A percentile compares a stretch with the other conserved stretches of the same genome.
Conservation (phyloP, 1,140 invertebrate species). For the Lutraria rhynchaena region DNA sequence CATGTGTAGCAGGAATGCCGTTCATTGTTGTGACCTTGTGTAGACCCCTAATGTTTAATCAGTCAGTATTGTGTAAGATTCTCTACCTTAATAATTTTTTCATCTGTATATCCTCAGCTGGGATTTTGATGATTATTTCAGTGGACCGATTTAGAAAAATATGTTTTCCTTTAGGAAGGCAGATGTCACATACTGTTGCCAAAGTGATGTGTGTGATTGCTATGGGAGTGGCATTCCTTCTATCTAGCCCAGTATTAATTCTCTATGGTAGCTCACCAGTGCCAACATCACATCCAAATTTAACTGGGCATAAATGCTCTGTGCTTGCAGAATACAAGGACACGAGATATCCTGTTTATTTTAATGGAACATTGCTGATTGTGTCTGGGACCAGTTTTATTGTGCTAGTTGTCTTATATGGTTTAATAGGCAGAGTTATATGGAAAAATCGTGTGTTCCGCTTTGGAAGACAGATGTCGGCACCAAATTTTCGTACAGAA, state of each 20-base stretch:
- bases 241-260: conserved; percentile 71
- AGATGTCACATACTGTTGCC: conserved; percentile 62
- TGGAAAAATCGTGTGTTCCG: conserved; percentile 46
- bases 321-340: conserved; percentile 57
- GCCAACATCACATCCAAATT: conserved; percentile 39
- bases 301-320: conserved; percentile 63
- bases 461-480: not conserved
- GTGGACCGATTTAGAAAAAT: conserved; percentile 75
- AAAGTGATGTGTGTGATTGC: conserved; percentile 66
- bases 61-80: conserved; percentile 69
- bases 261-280: conserved; percentile 68
- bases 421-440: conserved; percentile 60
- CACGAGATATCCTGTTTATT: conserved; percentile 59
- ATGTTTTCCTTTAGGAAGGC: conserved; percentile 64
- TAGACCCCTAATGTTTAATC: conserved; percentile 68
- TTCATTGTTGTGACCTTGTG: conserved; percentile 68
- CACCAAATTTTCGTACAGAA: too few relatives aligned
- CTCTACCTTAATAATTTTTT: conserved; percentile 70
- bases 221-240: conserved; percentile 59
- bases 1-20: conserved; percentile 73
- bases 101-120: conserved; percentile 65
- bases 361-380: conserved; percentile 62
- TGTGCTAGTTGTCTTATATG: conserved; percentile 66
- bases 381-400: conserved; percentile 51
- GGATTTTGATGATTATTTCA: conserved; percentile 71